Evolutionary conservation across 2,113 vertebrate species (phyloP).

Genomic region (Illadopsis cleaveri): DNA sequence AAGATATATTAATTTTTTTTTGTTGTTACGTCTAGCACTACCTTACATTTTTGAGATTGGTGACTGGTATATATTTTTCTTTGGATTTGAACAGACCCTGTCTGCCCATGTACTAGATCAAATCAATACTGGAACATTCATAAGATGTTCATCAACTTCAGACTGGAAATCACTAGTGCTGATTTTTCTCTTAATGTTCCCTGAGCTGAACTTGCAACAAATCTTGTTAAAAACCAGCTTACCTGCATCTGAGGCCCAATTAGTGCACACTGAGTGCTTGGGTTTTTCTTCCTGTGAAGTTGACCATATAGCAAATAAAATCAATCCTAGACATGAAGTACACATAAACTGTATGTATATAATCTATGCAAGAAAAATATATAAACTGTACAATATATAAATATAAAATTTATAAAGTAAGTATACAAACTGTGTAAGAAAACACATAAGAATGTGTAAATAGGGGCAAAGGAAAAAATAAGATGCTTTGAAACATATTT

Average conservation of each 20-base stretch:
- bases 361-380: neutral
- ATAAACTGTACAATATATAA: neutral
- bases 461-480: neutral
- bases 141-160: neutral
- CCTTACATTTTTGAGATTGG: neutral
- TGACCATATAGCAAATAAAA: neutral
- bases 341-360: neutral
- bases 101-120: accelerated
- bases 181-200: neutral
- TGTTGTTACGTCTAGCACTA: neutral
- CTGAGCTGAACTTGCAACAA: neutral
- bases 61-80: neutral
- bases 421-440: neutral
- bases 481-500: neutral
- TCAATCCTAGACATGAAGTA: neutral
- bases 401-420: neutral
- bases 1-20: neutral
- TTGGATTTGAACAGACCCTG: neutral
- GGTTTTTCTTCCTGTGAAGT: neutral
- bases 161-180: neutral
- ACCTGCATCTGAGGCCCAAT: neutral
- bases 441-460: neutral
- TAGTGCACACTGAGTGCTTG: neutral
- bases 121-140: neutral
- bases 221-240: neutral